These are phyloP conservation scores for Hermaeophaga mercurialis DNA, from an alignment of 2,888 invertebrate genomes.

Conservation along the genomic window DNA sequence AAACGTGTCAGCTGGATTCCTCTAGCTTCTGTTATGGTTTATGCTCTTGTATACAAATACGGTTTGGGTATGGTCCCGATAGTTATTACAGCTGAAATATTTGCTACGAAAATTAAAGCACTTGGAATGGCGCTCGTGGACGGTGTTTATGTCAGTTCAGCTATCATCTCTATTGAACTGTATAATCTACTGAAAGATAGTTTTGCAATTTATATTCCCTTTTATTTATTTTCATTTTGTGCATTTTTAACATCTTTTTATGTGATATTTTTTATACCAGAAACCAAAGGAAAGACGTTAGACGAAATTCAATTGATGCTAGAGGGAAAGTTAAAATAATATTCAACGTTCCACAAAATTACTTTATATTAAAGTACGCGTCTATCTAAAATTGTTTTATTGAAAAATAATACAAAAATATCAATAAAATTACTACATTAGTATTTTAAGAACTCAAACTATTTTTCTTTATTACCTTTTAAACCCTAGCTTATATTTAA, in stretches of 20 bases:
- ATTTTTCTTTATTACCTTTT: no score
- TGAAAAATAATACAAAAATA: no score
- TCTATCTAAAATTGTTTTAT: no score
- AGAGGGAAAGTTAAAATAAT: slow-evolving; percentile 40
- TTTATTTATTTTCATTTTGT: slow-evolving; percentile 50
- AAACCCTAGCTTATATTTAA: no score
- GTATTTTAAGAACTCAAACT: no score
- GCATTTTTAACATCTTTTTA: slow-evolving; percentile 50
- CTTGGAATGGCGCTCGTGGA: slow-evolving; percentile 54
- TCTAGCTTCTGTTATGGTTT: slow-evolving; percentile 50
- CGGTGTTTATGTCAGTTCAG: slow-evolving; percentile 49
- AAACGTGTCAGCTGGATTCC: slow-evolving; percentile 51
- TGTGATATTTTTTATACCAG: slow-evolving; percentile 49
- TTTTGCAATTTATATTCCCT: slow-evolving; percentile 51
- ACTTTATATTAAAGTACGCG: slow-evolving; percentile 14
- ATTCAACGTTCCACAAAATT: background rate
- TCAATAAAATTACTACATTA: no score
- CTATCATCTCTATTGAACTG: slow-evolving; percentile 48
- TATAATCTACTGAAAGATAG: slow-evolving; percentile 45
- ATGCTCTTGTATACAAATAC: slow-evolving; percentile 49
- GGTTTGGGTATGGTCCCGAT: slow-evolving; percentile 54
- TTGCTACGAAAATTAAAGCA: slow-evolving; percentile 54
- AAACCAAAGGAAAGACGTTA: slow-evolving; percentile 52
- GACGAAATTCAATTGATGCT: slow-evolving; percentile 54
- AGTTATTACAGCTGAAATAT: slow-evolving; percentile 53